Conservation (phyloP, 2,113 vertebrate genomes). For the Sorex araneus region DNA sequence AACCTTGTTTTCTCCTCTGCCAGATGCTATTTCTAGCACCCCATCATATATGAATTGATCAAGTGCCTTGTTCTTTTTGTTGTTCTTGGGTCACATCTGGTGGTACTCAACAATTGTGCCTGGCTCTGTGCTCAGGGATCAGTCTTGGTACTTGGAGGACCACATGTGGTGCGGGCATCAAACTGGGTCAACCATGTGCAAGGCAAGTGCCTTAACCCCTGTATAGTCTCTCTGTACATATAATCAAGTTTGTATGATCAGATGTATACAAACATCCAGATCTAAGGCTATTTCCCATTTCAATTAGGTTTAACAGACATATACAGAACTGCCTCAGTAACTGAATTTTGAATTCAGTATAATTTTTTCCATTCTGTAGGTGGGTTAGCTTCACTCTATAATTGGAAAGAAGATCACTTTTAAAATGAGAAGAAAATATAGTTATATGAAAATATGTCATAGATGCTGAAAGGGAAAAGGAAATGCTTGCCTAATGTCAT, state of each 20-base stretch:
- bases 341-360: slow-evolving; percentile 9
- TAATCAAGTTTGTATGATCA: neutral
- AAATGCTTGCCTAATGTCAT: neutral
- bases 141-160: too few relatives aligned
- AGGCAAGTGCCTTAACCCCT: too few relatives aligned
- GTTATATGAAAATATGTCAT: neutral
- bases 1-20: neutral
- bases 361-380: neutral
- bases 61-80: neutral
- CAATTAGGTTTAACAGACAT: neutral
- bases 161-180: too few relatives aligned
- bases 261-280: neutral
- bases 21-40: slow-evolving; percentile 7
- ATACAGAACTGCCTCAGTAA: neutral
- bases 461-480: neutral
- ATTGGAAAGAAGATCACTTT: neutral
- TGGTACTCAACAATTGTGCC: too few relatives aligned
- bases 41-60: neutral
- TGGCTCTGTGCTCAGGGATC: too few relatives aligned
- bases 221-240: too few relatives aligned
- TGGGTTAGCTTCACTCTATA: neutral
- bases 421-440: neutral
- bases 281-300: neutral
- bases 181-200: too few relatives aligned
- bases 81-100: too few relatives aligned